These are phyloP conservation scores for Phthorimaea operculella DNA, from an alignment of 1,140 invertebrate genomes.

Conservation along the genomic window DNA sequence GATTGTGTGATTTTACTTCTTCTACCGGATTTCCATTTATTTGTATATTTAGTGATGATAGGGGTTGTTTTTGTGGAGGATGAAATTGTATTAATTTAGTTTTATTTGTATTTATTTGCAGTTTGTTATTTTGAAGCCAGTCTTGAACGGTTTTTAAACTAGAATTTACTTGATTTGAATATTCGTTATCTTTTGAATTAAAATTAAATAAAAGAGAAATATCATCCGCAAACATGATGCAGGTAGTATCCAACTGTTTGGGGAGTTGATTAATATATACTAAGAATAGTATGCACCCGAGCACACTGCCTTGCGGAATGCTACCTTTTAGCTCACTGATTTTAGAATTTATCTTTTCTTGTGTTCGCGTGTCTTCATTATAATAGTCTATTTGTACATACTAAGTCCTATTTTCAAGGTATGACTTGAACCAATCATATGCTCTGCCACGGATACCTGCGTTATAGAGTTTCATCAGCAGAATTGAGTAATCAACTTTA, in stretches of 20 bases:
- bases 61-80: not conserved
- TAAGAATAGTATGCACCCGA: not conserved
- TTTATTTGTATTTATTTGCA: not conserved
- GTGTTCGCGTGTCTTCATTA: not conserved
- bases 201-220: conserved; percentile 2
- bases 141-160: not conserved
- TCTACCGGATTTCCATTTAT: not conserved
- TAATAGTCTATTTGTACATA: not conserved
- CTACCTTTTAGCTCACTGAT: not conserved
- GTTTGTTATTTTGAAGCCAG: not conserved
- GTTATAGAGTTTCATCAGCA: conserved; percentile 2
- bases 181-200: not conserved
- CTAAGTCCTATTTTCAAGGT: not conserved
- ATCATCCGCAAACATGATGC: conserved; percentile 1
- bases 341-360: not conserved
- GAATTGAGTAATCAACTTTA: conserved; percentile 3
- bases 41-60: not conserved
- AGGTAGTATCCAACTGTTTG: not conserved
- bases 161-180: not conserved
- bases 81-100: conserved; percentile 4
- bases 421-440: conserved; percentile 1
- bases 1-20: not conserved
- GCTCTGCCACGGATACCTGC: conserved; percentile 6
- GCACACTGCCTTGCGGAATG: not conserved
- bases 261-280: not conserved